Base-by-base conservation (phyloP, 2,113 vertebrate species). In the Clarias magur region DNA sequence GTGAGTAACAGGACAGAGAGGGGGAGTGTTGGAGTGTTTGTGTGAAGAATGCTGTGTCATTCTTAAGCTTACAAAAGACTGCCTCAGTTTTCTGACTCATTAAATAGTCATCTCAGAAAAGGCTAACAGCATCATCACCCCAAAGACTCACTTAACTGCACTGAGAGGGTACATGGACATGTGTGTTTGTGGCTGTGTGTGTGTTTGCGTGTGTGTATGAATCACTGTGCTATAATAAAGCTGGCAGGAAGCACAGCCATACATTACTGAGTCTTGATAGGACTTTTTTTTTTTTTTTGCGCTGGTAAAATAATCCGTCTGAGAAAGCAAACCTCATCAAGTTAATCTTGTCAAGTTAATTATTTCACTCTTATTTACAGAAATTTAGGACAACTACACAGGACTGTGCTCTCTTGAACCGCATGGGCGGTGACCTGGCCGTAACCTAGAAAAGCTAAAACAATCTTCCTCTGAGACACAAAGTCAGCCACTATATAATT, bases 41-140 rank as follows among this genome's bases (percentile, higher is more conserved):
- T 85, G 82, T 59, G 68, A 70, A 82, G 65, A 82, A 70, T 56
- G 86, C 86, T 89, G 80, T 82, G 78, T 85, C 88, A 87, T 60
- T 85, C 54, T 56, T 27, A 62, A 62, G 56, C 81, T 56, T 34
- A 78, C 62, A 27, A 83, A 89, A 42, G 23, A 1, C 38, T 82
- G 72, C 56, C 73, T 60, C 82, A 85, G 76, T 79, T 83, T 56
- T 54, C 65, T 80, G 84, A 89, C 86, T 89, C 84, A 88, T 79
- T 83, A 88, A 89, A 83, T 13, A 75, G 79, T 85, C 83, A 85
- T 82, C 79, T 89, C 17, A 62, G 48, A 68, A 87, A 88, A 23
- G 80, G 30, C 80, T 86, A 89, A 85, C 34, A 88, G 65, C 82
- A 59, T 89, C 86, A 88, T 83, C 42, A 82, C 68, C 80, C 48